Evolutionary conservation across 2,113 vertebrate genomes (phyloP).

Genomic region (Oryctolagus cuniculus): DNA sequence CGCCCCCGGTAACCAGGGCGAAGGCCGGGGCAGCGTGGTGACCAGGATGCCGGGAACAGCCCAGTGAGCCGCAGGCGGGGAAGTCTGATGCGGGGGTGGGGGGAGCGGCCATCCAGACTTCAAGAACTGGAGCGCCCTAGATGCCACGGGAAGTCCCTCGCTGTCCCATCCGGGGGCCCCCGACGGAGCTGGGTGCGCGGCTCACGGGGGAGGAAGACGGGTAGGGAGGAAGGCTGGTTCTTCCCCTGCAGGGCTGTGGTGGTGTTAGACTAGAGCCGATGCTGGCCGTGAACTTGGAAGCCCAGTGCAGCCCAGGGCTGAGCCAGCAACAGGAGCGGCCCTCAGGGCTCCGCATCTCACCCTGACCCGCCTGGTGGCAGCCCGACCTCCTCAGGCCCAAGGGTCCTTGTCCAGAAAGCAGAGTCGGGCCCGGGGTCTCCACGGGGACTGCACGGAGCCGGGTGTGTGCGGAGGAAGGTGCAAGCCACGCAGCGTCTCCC

Average conservation of each 20-base stretch:
- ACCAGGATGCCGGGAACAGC: too few species aligned
- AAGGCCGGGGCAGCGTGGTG: not conserved
- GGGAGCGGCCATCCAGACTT: too few species aligned
- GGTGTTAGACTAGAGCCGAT: not conserved
- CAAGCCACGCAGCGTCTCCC: not conserved
- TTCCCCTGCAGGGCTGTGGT: not conserved
- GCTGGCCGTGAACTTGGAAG: not conserved
- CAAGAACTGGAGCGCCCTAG: not conserved
- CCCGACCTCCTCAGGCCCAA: rapidly evolving
- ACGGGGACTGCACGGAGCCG: not conserved
- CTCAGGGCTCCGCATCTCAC: not conserved
- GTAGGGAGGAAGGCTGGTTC: too few species aligned
- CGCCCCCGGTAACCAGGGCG: not conserved
- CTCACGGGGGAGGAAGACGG: not conserved
- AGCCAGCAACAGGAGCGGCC: not conserved
- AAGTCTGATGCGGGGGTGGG: too few species aligned
- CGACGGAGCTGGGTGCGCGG: not conserved
- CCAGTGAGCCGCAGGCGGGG: too few species aligned
- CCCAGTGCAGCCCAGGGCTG: too few species aligned
- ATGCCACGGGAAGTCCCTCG: not conserved
- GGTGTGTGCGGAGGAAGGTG: not conserved
- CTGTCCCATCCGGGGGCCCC: not conserved
- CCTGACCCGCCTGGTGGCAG: too few species aligned
- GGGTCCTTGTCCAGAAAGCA: not conserved
- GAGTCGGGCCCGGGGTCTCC: not conserved